Conservation (phyloP, 2,888 invertebrate species). For the Therioaphis trifolii region DNA sequence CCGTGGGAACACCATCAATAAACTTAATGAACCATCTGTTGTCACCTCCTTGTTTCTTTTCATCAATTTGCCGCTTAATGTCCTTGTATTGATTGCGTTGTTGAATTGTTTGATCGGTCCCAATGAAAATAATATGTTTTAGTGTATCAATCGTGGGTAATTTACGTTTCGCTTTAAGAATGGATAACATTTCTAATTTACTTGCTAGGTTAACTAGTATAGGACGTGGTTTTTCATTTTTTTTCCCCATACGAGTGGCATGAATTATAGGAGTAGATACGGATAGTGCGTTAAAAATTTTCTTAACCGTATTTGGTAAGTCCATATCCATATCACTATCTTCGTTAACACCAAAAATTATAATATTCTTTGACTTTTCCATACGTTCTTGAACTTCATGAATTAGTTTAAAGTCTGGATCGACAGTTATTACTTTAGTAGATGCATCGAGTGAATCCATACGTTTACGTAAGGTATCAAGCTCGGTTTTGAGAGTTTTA, state of each 20-base stretch:
- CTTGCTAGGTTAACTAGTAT: not conserved
- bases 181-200: not conserved
- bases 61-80: not conserved
- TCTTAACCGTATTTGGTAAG: not conserved
- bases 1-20: not conserved
- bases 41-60: not conserved
- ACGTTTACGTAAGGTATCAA: not conserved
- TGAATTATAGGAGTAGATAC: not conserved
- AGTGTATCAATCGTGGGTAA: not conserved
- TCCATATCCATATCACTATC: not conserved
- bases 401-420: not conserved
- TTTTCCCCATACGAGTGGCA: not conserved
- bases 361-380: not conserved
- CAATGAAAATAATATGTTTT: slow-evolving; percentile 4
- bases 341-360: not conserved
- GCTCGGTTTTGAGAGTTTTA: not conserved
- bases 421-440: not conserved
- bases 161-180: not conserved
- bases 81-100: not conserved
- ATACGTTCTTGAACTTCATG: not conserved
- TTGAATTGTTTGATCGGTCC: not conserved
- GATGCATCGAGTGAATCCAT: not conserved
- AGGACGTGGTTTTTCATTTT: not conserved
- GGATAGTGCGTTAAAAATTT: not conserved
- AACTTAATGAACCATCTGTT: not conserved